A percentile compares a stretch with the other conserved stretches of the same genome.
Conservation (phyloP, 2,797 vertebrate species). For the Fistularia tabacaria region DNA sequence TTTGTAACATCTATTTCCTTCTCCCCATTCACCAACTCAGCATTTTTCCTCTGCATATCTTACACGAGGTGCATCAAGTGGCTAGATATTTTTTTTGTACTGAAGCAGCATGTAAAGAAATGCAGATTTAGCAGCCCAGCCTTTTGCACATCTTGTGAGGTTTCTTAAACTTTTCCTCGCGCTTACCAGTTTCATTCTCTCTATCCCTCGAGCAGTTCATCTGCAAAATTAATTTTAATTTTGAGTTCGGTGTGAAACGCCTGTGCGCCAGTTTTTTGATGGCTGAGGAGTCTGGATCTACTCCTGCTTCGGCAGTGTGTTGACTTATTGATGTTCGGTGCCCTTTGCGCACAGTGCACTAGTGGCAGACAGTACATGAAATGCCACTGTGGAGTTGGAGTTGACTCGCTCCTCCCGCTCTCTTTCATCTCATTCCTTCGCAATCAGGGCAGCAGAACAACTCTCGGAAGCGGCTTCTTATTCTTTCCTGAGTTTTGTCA, state of each 20-base stretch:
- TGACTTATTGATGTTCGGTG: conserved; percentile 46
- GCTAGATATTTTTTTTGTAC: conserved; percentile 34
- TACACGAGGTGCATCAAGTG: conserved; percentile 40
- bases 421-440: conserved; percentile 43
- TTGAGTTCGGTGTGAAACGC: conserved; percentile 7
- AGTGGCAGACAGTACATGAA: conserved; percentile 50
- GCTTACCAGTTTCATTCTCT: conserved; percentile 16
- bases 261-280: conserved; percentile 13
- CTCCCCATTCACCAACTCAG: conserved; percentile 35
- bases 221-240: conserved; percentile 37
- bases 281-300: conserved; percentile 34
- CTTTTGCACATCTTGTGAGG: conserved; percentile 17
- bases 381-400: conserved; percentile 48
- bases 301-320: conserved; percentile 22
- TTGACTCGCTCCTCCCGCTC: conserved; percentile 58
- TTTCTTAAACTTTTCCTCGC: conserved; percentile 15
- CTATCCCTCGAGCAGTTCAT: conserved; percentile 31
- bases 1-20: conserved; percentile 27
- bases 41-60: conserved; percentile 39
- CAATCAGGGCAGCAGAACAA: conserved; percentile 38
- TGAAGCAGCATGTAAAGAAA: conserved; percentile 37
- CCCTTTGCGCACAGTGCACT: conserved; percentile 44
- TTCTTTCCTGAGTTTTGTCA: conserved; percentile 50
- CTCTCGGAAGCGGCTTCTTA: conserved; percentile 41
- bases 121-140: conserved; percentile 38